Base-by-base conservation (phyloP, 2,113 vertebrate species). In the Oxyruncus cristatus region DNA sequence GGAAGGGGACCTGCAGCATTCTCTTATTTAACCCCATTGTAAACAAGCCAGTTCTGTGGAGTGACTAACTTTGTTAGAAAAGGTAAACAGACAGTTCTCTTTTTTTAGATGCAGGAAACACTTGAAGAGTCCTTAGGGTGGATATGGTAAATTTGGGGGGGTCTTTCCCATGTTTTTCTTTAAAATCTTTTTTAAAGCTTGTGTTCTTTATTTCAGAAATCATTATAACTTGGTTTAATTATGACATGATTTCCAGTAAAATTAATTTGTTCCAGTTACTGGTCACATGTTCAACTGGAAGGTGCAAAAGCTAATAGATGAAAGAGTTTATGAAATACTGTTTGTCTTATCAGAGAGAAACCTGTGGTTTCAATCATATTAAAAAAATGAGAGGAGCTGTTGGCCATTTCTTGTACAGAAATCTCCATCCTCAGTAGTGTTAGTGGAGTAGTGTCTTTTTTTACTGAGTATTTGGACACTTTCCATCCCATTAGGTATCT, bases 1-100 rank as follows among this genome's bases (percentile, higher is more conserved):
- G 32, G 18, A 80, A 74, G 35, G 16, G 7, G 24, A 63, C 11
- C 41, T 50, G 5, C 35, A 81, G 3, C 23, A 24, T 27, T 39
- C 11, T 79, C 18, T 27, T 74, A 70, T 50, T 52, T 28, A 53
- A 2, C 4, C 3, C 0, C 0, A 0, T 16, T 39, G 3, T 50
- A 79, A 79, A 39, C 8, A 80, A 73, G 8, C 7, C 72, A 79
- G 47, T 72, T 49, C 30, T 65, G 24, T 30, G 39, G 28, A 82
- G 19, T 39, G 85, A 5, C 1, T 46, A 46, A 37, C 20, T 58
- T 27, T 9, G 76, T 16, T 2, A 39, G 27, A 61, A 75, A 76
- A 44, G 5, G 3, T n/a, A 55, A 74, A 53, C 5, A 52, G 3
- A 17, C 37, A 70, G 2, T 58, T 88, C 16, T 82, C 8, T 30